Evolutionary conservation across 1,140 invertebrate genomes (phyloP).

Genomic region (Apis cerana): DNA sequence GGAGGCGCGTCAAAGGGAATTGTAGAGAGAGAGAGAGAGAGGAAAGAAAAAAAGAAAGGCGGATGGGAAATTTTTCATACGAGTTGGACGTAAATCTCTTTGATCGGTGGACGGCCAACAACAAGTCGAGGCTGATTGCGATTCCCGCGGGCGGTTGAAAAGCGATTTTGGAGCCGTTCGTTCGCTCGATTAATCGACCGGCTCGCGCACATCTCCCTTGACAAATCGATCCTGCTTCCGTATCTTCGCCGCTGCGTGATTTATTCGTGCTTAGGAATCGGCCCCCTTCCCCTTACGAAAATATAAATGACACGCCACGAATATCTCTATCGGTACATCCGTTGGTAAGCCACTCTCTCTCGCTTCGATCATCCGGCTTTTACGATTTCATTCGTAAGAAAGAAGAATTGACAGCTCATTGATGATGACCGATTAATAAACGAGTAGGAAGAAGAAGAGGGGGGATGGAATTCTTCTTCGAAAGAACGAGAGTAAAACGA

Average conservation of each 20-base stretch:
- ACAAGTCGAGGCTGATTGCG: slow-evolving; percentile 43
- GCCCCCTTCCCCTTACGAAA: background rate
- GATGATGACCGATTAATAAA: no score
- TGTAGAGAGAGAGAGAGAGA: no score
- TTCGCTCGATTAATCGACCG: slow-evolving; percentile 46
- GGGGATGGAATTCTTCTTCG: no score
- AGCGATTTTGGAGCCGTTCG: slow-evolving; percentile 54
- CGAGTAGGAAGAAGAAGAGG: no score
- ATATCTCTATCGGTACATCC: slow-evolving; percentile 17
- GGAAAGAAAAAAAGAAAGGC: background rate
- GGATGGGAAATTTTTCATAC: slow-evolving; percentile 41
- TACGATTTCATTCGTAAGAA: slow-evolving; percentile 1
- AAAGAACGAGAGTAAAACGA: no score
- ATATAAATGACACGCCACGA: slow-evolving; percentile 26
- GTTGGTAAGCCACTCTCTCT: background rate
- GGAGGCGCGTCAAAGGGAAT: slow-evolving; percentile 13
- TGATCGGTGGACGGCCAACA: slow-evolving; percentile 10
- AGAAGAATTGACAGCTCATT: no score
- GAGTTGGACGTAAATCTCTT: slow-evolving; percentile 50
- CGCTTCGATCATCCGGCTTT: no score
- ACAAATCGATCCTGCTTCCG: slow-evolving; percentile 64
- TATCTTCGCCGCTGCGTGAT: slow-evolving; percentile 53
- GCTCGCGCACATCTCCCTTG: slow-evolving; percentile 51
- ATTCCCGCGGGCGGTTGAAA: slow-evolving; percentile 41
- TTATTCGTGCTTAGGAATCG: slow-evolving; percentile 57